Percentiles rank a stretch among this genome's conserved stretches.
These are phyloP conservation scores for Plagiodera versicolora DNA, from an alignment of 2,888 invertebrate genomes.

Conservation along the genomic window DNA sequence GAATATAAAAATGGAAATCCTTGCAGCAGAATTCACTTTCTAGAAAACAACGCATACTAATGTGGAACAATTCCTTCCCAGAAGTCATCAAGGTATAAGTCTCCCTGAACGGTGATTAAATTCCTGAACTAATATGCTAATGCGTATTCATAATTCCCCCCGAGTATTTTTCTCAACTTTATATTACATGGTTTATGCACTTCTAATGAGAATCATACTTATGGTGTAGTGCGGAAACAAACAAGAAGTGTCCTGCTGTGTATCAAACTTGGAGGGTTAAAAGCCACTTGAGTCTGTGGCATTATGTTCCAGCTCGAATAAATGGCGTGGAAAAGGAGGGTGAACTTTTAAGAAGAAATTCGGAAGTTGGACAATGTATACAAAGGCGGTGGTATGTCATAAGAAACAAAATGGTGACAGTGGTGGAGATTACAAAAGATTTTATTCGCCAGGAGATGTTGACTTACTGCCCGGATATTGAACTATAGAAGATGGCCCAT, in stretches of 20 bases:
- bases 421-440: constrained; percentile 8
- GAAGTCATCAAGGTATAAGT: no score
- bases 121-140: no score
- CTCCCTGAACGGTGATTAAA: background rate
- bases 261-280: constrained; percentile 26
- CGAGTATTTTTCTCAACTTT: background rate
- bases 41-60: no score
- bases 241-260: constrained; percentile 23
- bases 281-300: constrained; percentile 24
- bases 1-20: no score
- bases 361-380: constrained; percentile 23
- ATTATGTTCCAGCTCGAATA: constrained; percentile 28
- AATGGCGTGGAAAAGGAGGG: constrained; percentile 25
- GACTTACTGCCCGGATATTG: no score
- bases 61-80: no score
- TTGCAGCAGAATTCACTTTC: no score
- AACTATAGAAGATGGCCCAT: no score
- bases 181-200: background rate
- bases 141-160: no score
- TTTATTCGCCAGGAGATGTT: background rate
- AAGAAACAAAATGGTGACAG: background rate
- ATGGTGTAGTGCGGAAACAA: constrained; percentile 7
- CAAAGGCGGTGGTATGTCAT: constrained; percentile 16
- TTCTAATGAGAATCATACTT: constrained; percentile 21
- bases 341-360: constrained; percentile 31